Percentiles rank a stretch among this genome's conserved stretches.
phyloP scores from a whole-genome alignment of 2,888 invertebrate species.

The Eupithecia dodoneata region DNA sequence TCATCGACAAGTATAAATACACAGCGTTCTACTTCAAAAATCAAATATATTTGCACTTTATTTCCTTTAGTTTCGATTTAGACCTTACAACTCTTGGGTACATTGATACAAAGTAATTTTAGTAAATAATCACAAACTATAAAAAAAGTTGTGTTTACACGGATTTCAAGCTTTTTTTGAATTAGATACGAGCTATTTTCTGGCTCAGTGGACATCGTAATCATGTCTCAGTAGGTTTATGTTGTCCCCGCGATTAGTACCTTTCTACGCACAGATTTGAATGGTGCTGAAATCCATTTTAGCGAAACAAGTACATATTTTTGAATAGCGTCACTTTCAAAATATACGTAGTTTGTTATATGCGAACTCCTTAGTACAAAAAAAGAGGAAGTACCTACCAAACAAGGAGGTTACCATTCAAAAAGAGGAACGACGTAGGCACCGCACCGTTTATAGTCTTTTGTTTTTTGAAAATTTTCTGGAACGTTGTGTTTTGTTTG shows the following conservation, averaged over 20 bases:
- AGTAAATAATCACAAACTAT: not conserved
- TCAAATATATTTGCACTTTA: too few species aligned
- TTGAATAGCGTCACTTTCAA: not conserved
- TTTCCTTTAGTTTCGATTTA: too few species aligned
- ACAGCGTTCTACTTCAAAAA: not conserved
- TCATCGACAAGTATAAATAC: not conserved
- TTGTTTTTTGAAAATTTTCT: not conserved
- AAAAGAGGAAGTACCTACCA: not conserved
- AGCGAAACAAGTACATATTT: not conserved
- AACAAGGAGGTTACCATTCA: not conserved
- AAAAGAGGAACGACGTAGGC: not conserved
- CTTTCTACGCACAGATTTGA: not conserved
- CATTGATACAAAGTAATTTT: not conserved
- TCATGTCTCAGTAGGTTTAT: constrained; percentile 22
- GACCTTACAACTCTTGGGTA: too few species aligned
- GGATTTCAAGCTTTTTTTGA: constrained; percentile 38
- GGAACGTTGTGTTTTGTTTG: not conserved
- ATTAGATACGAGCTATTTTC: constrained; percentile 27
- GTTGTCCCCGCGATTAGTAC: constrained; percentile 13
- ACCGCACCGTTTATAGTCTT: not conserved
- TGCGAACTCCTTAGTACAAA: not conserved
- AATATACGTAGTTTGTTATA: not conserved
- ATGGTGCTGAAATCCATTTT: not conserved
- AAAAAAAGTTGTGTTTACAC: not conserved
- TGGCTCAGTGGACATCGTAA: constrained; percentile 35